Evolutionary conservation across 2,113 vertebrate genomes (phyloP), one percentile per base, ranked within the genome.

Genomic region (Camarhynchus parvulus): DNA sequence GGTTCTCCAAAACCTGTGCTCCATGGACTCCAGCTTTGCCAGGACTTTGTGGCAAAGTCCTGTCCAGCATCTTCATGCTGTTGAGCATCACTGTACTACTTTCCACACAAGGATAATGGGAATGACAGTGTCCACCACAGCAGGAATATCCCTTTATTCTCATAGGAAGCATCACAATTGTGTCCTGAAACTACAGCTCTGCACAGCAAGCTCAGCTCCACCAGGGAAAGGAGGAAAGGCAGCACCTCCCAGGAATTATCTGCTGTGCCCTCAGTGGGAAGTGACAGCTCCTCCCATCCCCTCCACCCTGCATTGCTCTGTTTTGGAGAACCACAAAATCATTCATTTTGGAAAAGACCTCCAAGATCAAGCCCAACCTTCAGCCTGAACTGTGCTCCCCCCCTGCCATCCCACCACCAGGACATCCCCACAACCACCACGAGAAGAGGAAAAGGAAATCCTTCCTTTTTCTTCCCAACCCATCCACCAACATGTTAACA

Each of bases 401-500:
- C 3, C 46, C n/a, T 28, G 25, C 47, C 70, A 83, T 3, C 27
- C 69, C 30, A 16, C 4, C 77, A 5, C 6, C 47, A 62, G 64
- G 83, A 42, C 62, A 59, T 22, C 49, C 82, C 50, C 67, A 6
- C 23, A 6, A 21, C 12, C 46, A 33, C 53, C 63, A 27, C 0
- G 11, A 0, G 25, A n/a, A 1, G 24, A 64, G 22, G 41, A 41
- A 68, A 68, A 64, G 22, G 44, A 49, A 72, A 68, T 15, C 2
- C 63, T 7, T 52, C 75, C 82, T 63, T 70, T 77, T 47, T 2
- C 79, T 50, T 31, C 89, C 49, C 30, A 80, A 44, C 39, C 92
- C 95, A 67, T 27, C 90, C 80, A 68, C 61, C 87, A 67, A 87
- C 78, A 66, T 25, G 58, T 91, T 94, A 95, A 93, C 97, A 97